Evolutionary conservation across 2,888 invertebrate species (phyloP), one percentile per base, ranked within the genome.

Genomic region (Thecocarcelia acutangulata): DNA sequence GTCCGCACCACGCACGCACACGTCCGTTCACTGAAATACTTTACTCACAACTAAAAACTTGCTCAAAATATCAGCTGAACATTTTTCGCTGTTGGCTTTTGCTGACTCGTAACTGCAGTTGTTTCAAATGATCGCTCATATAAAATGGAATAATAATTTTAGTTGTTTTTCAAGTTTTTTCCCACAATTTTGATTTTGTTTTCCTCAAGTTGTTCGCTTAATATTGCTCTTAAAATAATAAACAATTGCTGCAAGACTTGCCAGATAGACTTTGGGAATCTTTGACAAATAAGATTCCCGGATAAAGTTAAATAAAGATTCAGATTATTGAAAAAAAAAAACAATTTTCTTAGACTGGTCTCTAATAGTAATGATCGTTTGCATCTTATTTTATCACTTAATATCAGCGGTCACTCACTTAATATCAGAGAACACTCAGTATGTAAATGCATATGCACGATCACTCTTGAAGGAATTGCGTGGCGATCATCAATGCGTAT

Each of bases 161-260:
- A 19, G 74, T 74, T 78, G 77, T 70, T 70, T 64, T 70, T 52
- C 82, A 74, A 68, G 82, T 82, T 81, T 68, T 81, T 42, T 54
- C 17, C 4, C 54, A 44, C 6, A 12, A n/a, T 28, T 37, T 33
- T n/a, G n/a, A 17, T 21, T 46, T 63, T 44, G 13, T 40, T 46
- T 63, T 56, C 64, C 6, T 54, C 37, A 46, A 21, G 28, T 21
- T 50, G 15, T 59, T 44, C 15, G 44, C 56, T 64, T 21, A 69
- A 69, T 6, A 0, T 48, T 69, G 37, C 48, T 63, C 77, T 70
- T 56, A 69, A 56, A 56, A 28, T 15, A 46, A 56, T 15, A 46
- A 56, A 37, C 24, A 17, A 17, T 15, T 52, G 42, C 33, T 24
- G 46, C 52, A 42, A 66, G 64, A 58, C 40, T 42, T 63, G 33